These are phyloP conservation scores for Pangasianodon hypophthalmus DNA, from an alignment of 2,113 vertebrate species.

Conservation along the genomic window DNA sequence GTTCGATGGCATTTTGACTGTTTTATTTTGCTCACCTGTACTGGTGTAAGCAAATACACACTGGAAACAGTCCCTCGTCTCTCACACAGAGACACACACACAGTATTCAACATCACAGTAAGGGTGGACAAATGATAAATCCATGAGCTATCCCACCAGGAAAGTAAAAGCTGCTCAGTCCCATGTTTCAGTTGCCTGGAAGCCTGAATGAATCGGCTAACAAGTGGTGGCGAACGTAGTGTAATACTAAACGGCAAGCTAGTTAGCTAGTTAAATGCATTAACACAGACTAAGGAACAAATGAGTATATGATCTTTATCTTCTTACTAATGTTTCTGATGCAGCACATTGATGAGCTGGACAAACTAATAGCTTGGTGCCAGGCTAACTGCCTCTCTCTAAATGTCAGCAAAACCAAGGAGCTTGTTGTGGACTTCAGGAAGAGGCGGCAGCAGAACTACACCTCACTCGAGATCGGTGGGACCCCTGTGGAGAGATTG, in stretches of 20 bases:
- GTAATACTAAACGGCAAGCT: not conserved
- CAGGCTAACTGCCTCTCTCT: too few species aligned
- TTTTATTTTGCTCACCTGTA: slow-evolving; percentile 30
- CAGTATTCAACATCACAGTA: not conserved
- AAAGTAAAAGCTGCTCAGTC: not conserved
- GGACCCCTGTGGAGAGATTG: too few species aligned
- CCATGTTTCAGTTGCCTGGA: not conserved
- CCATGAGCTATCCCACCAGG: not conserved
- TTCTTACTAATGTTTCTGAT: not conserved
- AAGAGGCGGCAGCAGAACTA: too few species aligned
- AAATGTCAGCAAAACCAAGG: too few species aligned
- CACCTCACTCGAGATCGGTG: too few species aligned
- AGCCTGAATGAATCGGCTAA: not conserved
- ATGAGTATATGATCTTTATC: not conserved
- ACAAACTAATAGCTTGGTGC: too few species aligned
- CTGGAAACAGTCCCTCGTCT: not conserved
- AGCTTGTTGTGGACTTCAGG: too few species aligned
- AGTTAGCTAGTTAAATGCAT: not conserved
- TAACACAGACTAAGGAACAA: not conserved
- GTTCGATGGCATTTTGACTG: not conserved
- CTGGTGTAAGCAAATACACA: not conserved
- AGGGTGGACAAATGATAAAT: not conserved
- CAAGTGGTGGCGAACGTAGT: too few species aligned
- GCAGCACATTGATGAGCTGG: too few species aligned
- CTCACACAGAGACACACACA: not conserved